phyloP scores from a whole-genome alignment of 2,797 vertebrate species.

The Synaphobranchus kaupii region DNA sequence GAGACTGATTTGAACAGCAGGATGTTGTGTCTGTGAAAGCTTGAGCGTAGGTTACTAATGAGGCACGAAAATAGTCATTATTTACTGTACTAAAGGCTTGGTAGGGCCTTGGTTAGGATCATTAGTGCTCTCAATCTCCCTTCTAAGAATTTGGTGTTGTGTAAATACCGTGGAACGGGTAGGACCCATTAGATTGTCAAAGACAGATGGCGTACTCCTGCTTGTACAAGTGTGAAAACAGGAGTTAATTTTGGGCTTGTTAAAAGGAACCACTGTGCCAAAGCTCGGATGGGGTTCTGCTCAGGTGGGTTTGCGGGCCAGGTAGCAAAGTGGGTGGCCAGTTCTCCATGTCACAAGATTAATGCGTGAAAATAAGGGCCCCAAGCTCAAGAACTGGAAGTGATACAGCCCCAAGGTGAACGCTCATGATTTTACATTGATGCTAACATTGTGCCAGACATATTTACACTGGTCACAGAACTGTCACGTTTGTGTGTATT shows the following conservation, averaged over 20 bases:
- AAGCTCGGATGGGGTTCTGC: background rate
- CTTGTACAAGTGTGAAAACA: background rate
- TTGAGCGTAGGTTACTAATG: slow-evolving; percentile 39
- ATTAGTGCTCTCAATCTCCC: slow-evolving; percentile 17
- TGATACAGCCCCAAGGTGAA: background rate
- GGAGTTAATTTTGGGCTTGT: background rate
- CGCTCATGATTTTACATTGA: background rate
- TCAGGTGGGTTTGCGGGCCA: background rate
- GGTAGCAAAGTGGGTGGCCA: background rate
- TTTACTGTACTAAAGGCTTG: slow-evolving; percentile 19
- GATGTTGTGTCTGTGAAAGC: background rate
- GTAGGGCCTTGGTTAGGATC: slow-evolving; percentile 35
- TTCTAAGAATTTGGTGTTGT: background rate
- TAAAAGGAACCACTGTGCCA: background rate
- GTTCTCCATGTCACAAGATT: background rate
- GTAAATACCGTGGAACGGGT: background rate
- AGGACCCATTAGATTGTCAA: background rate
- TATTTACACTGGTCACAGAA: background rate
- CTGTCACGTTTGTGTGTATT: background rate
- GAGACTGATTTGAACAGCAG: slow-evolving; percentile 4
- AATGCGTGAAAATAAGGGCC: background rate
- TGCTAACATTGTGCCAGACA: background rate
- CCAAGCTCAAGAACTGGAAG: background rate
- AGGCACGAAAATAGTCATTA: slow-evolving; percentile 16
- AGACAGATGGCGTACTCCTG: background rate